These are phyloP conservation scores for Ciconia nigra DNA, from an alignment of 2,797 vertebrate genomes.

Conservation along the genomic window DNA sequence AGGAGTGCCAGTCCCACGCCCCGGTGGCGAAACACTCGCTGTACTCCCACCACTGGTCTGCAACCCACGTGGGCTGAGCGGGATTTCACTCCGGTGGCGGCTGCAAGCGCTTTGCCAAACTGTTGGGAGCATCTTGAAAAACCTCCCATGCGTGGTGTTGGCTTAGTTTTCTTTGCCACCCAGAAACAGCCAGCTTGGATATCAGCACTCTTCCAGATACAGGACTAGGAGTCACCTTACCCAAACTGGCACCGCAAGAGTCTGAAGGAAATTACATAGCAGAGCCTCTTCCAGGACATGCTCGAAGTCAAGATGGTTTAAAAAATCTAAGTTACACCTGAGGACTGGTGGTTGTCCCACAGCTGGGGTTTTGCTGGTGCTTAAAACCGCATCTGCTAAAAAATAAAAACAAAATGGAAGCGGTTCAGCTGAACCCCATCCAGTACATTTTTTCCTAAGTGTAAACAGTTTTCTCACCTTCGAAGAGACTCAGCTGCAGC, in stretches of 20 bases:
- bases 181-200: not conserved
- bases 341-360: not conserved
- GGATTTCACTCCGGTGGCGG: not conserved
- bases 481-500: not conserved
- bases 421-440: not conserved
- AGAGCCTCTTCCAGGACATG: not conserved
- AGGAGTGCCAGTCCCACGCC: not conserved
- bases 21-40: accelerated
- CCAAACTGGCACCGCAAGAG: not conserved
- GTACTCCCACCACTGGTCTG: not conserved
- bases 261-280: not conserved
- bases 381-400: not conserved
- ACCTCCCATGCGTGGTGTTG: accelerated
- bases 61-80: not conserved
- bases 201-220: not conserved
- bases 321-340: not conserved
- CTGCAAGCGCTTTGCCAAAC: not conserved
- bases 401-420: not conserved
- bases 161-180: not conserved
- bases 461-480: not conserved
- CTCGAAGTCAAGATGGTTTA: not conserved
- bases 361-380: not conserved
- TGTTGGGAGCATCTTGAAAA: not conserved
- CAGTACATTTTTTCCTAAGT: not conserved
- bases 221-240: not conserved